These are phyloP conservation scores for Cyprinodon variegatus DNA, from an alignment of 2,113 vertebrate species.

Conservation along the genomic window DNA sequence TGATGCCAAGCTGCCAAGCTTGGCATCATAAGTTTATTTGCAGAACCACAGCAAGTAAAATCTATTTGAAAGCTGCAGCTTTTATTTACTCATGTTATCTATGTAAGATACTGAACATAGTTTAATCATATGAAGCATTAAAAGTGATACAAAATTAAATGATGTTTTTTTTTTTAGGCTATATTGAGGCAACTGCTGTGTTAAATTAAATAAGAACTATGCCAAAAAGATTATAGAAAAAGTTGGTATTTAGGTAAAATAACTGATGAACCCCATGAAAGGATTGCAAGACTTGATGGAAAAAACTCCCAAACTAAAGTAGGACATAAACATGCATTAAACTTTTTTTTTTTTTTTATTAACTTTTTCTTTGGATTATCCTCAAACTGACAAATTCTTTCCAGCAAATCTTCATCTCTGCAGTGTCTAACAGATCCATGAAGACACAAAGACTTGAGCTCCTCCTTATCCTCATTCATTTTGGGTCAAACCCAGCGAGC, in stretches of 20 bases:
- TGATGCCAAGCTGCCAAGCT: too few relatives aligned
- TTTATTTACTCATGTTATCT: too few relatives aligned
- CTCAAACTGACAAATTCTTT: too few relatives aligned
- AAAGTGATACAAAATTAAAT: too few relatives aligned
- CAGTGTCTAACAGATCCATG: constrained; percentile 9
- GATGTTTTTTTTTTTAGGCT: background rate
- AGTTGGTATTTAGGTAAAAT: too few relatives aligned
- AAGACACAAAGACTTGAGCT: constrained; percentile 37
- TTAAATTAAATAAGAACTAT: background rate
- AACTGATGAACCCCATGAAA: too few relatives aligned
- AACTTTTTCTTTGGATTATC: background rate
- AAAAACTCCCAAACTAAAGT: too few relatives aligned
- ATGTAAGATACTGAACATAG: too few relatives aligned
- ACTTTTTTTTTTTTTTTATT: background rate
- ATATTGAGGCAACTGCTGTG: background rate
- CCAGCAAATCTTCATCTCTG: background rate
- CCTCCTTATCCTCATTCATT: constrained; percentile 52
- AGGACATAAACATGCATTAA: too few relatives aligned
- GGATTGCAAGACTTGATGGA: background rate
- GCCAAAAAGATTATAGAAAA: background rate
- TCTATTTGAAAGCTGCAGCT: background rate
- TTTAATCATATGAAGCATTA: too few relatives aligned
- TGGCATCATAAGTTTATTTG: too few relatives aligned
- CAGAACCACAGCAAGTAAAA: background rate
- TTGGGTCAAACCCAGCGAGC: constrained; percentile 67